A percentile compares a stretch with the other conserved stretches of the same genome.
phyloP scores from a whole-genome alignment of 2,888 invertebrate species.

The Ischnura elegans region DNA sequence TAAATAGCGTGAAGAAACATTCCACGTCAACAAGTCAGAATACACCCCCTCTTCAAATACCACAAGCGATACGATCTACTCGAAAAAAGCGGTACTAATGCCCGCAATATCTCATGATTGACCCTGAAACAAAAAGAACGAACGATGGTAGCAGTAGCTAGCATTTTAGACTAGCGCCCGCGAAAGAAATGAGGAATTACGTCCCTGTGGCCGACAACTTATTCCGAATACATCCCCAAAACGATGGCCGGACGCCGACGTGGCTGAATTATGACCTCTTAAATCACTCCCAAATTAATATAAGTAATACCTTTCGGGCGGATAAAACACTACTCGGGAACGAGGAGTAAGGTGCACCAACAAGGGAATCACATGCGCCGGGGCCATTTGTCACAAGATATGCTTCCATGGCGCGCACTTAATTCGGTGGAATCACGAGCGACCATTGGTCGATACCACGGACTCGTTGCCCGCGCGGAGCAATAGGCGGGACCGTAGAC shows the following conservation, averaged over 20 bases:
- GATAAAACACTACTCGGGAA: neutral
- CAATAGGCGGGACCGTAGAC: neutral
- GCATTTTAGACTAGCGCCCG: neutral
- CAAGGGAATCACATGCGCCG: neutral
- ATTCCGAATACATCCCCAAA: neutral
- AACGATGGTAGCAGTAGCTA: neutral
- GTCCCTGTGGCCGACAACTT: neutral
- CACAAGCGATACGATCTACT: neutral
- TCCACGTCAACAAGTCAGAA: too few relatives aligned
- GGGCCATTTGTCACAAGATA: neutral
- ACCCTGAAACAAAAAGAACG: neutral
- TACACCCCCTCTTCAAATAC: too few relatives aligned
- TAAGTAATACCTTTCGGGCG: constrained; percentile 14
- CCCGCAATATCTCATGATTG: neutral
- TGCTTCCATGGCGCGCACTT: neutral
- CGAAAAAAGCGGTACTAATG: neutral
- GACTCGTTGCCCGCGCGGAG: neutral
- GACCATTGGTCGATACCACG: constrained; percentile 13
- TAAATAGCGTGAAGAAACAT: too few relatives aligned
- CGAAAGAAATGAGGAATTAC: neutral
- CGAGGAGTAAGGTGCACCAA: neutral
- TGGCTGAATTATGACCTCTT: neutral
- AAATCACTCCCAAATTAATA: constrained; percentile 16
- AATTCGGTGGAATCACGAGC: neutral
- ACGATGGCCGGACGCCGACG: neutral